Conservation (phyloP, 2,113 vertebrate species). For the Dolichallabes microphthalmus region DNA sequence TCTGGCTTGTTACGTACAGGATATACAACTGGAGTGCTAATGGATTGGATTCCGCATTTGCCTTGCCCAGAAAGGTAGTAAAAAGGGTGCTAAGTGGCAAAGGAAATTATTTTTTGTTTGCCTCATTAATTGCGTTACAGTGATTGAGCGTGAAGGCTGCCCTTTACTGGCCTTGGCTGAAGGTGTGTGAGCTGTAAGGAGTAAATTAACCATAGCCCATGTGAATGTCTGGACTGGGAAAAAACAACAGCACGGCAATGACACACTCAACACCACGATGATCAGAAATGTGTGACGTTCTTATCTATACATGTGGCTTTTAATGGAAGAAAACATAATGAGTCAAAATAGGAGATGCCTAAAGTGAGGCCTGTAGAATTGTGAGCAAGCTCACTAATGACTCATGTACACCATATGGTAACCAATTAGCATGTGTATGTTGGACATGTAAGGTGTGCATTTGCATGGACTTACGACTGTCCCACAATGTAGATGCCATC, state of each 20-base stretch:
- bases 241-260: not conserved
- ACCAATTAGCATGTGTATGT: not conserved
- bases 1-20: conserved; percentile 27
- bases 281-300: not conserved
- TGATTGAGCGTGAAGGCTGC: conserved; percentile 37
- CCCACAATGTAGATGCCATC: not conserved
- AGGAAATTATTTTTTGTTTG: conserved; percentile 39
- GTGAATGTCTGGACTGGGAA: not conserved
- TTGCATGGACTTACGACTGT: not conserved
- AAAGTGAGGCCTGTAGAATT: conserved; percentile 3
- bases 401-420: not conserved
- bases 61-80: conserved; percentile 32
- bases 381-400: conserved; percentile 1
- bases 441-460: not conserved
- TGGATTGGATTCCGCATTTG: conserved; percentile 25
- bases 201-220: conserved; percentile 17
- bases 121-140: conserved; percentile 47
- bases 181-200: conserved; percentile 18
- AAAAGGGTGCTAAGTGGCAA: conserved; percentile 37
- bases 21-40: conserved; percentile 30
- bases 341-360: not conserved
- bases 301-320: too few species aligned
- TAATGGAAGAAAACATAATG: not conserved
- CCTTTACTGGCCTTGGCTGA: conserved; percentile 40
- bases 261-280: not conserved